Evolutionary conservation across 2,797 vertebrate genomes (phyloP).

Genomic region (Gila robusta): DNA sequence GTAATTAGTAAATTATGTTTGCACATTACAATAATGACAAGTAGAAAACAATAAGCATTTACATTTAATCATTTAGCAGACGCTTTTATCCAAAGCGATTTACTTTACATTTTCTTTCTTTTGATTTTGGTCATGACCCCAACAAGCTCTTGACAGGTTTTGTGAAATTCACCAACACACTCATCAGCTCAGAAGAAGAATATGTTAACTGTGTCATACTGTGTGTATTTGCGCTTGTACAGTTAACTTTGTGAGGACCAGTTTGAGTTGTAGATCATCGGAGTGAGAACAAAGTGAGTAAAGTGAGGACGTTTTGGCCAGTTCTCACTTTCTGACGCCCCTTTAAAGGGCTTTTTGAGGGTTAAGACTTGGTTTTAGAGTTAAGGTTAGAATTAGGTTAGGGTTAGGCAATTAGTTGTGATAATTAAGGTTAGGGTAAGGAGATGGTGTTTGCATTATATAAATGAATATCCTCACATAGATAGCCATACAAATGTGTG

Average conservation of each 20-base stretch:
- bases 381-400: neutral
- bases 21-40: neutral
- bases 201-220: neutral
- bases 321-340: neutral
- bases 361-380: neutral
- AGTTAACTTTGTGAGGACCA: neutral
- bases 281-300: neutral
- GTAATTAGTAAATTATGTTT: neutral
- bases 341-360: neutral
- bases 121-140: neutral
- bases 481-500: conserved; percentile 35
- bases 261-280: neutral
- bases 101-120: neutral
- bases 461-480: neutral
- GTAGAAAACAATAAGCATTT: neutral
- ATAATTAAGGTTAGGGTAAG: neutral
- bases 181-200: neutral
- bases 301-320: neutral
- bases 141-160: neutral
- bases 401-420: neutral
- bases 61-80: too few species aligned
- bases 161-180: neutral
- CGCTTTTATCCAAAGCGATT: too few species aligned
- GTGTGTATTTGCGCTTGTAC: neutral
- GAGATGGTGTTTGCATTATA: neutral